These are phyloP conservation scores for Xestia sexstrigata DNA, from an alignment of 2,888 invertebrate species.

Conservation along the genomic window DNA sequence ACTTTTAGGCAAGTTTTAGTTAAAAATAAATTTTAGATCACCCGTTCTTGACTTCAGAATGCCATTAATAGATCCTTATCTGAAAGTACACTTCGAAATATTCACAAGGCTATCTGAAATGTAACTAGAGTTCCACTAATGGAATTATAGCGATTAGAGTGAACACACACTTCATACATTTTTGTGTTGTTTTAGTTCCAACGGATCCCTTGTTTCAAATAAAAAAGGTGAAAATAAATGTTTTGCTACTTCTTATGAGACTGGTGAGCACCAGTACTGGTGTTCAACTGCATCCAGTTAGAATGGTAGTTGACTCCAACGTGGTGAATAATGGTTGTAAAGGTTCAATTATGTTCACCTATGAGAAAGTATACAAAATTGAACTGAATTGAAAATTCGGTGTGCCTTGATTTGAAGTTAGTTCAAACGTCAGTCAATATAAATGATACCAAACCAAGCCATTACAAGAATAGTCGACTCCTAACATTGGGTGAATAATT, in stretches of 20 bases:
- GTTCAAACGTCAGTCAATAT: background rate
- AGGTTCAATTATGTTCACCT: background rate
- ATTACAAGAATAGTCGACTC: too few relatives aligned
- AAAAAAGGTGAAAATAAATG: background rate
- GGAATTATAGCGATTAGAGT: slow-evolving; percentile 30
- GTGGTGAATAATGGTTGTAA: background rate
- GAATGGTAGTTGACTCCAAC: background rate
- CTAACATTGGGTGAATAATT: background rate
- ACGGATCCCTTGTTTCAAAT: background rate
- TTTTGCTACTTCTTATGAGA: background rate
- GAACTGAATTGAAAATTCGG: background rate
- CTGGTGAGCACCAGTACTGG: background rate
- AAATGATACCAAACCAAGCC: background rate
- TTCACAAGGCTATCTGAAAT: slow-evolving; percentile 15
- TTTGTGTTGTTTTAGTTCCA: background rate
- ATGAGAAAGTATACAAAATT: background rate
- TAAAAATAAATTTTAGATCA: background rate
- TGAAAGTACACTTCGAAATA: slow-evolving; percentile 19
- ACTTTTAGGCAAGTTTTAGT: background rate
- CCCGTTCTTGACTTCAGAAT: background rate
- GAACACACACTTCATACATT: background rate
- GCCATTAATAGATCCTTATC: slow-evolving; percentile 7
- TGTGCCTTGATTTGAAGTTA: background rate
- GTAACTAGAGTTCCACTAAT: slow-evolving; percentile 30
- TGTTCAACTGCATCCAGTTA: background rate